Percentiles rank a stretch among this genome's conserved stretches.
Evolutionary conservation across 2,888 invertebrate genomes (phyloP).

Genomic region (Julus scandinavius): DNA sequence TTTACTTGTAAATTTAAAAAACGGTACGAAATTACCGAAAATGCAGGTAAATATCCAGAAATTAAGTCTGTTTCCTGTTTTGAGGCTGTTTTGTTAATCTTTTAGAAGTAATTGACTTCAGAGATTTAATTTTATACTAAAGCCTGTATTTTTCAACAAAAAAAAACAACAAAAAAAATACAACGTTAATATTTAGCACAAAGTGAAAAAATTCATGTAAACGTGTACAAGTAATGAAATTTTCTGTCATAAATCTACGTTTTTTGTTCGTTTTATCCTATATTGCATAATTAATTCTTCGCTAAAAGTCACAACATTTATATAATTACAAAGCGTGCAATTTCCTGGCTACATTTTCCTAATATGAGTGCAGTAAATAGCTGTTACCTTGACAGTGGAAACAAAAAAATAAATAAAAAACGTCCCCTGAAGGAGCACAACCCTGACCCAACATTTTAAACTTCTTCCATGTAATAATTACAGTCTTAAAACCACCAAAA

Average conservation of each 20-base stretch:
- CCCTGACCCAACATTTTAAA: conserved; percentile 2
- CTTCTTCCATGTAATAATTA: background rate
- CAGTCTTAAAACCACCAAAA: background rate
- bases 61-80: too few species aligned
- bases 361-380: conserved; percentile 28
- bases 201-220: background rate
- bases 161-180: too few species aligned
- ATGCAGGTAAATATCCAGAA: too few species aligned
- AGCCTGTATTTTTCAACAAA: too few species aligned
- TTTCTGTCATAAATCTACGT: background rate
- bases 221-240: background rate
- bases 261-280: background rate
- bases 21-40: too few species aligned
- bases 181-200: background rate
- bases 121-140: too few species aligned
- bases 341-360: background rate
- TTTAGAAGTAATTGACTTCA: too few species aligned
- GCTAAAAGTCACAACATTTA: conserved; percentile 1
- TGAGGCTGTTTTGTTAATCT: too few species aligned
- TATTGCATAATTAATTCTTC: background rate
- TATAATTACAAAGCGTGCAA: background rate
- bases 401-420: background rate
- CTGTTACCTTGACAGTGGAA: conserved; percentile 3
- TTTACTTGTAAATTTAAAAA: too few species aligned
- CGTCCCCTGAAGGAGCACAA: conserved; percentile 23